Evolutionary conservation across 2,888 invertebrate species (phyloP), one percentile per base, ranked within the genome.

Genomic region (Calameuta filiformis): DNA sequence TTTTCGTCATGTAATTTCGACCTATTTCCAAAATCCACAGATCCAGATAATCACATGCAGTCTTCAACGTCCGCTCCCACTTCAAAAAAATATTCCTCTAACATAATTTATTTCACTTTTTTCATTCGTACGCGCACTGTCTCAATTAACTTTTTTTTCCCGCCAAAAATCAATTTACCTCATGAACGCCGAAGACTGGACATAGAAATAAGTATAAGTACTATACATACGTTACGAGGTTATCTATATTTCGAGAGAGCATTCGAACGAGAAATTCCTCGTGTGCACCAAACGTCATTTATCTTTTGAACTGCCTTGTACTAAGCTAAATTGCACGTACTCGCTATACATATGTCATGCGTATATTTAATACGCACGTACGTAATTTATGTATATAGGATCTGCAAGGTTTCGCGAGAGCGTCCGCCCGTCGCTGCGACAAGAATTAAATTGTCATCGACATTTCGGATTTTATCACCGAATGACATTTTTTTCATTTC

Each of bases 271-370:
- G 56, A 56, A 56, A 56, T 56, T 56, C 56, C 56, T 56, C 56
- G 56, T 23, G 56, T 23, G 56, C 23, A 56, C 23, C 56, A 15
- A 56, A 23, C 56, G 56, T 23, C 15, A 23, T 56, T 56, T 56
- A 15, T 56, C 56, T 56, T 56, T 56, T 56, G 56, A 23, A 40
- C 40, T 40, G 15, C 40, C 40, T 40, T 40, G 15, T 15, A 56
- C 56, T 56, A 56, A 56, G 23, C 23, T 56, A 56, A 23, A 23
- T 56, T 56, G 56, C 23, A 56, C 56, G 56, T 23, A 56, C 23
- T 56, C 56, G 23, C 56, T 73, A 71, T 74, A 75, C 37, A 75
- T 75, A 37, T 30, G n/a, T 56, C 34, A 75, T 35, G 3, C 30
- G 35, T 75, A 75, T 40, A 75, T 75, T 33, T 23, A 74, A 33